Evolutionary conservation across 2,888 invertebrate genomes (phyloP).

Genomic region (Diploptera punctata): DNA sequence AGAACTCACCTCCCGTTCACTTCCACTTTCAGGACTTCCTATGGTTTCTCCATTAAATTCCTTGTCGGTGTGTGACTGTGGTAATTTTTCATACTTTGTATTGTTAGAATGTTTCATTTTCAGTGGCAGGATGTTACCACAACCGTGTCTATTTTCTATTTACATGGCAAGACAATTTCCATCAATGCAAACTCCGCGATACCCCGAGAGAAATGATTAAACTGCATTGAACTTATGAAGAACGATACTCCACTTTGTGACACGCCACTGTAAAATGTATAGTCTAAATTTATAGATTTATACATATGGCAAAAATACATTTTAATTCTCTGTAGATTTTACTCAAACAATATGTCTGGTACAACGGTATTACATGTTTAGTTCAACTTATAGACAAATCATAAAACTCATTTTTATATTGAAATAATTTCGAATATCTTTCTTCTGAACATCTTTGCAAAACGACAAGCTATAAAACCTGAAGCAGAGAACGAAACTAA

Average conservation of each 20-base stretch:
- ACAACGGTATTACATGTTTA: too few species aligned
- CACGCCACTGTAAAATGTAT: too few species aligned
- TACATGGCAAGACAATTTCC: conserved; percentile 37
- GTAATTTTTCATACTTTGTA: conserved; percentile 55
- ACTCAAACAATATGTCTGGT: too few species aligned
- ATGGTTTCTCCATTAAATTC: conserved; percentile 42
- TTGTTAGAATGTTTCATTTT: conserved; percentile 54
- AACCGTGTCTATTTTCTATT: conserved; percentile 29
- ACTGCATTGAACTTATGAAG: neutral
- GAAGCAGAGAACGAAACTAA: too few species aligned
- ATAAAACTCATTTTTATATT: too few species aligned
- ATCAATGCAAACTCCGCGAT: neutral
- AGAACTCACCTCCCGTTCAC: conserved; percentile 40
- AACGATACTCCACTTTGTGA: conserved; percentile 24
- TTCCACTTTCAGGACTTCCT: conserved; percentile 42
- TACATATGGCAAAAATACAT: too few species aligned
- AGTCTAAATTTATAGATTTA: too few species aligned
- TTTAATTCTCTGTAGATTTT: too few species aligned
- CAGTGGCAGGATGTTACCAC: conserved; percentile 33
- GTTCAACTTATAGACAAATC: too few species aligned
- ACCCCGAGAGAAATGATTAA: conserved; percentile 4
- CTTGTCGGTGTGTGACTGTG: conserved; percentile 50
- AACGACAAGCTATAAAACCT: too few species aligned
- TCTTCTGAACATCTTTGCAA: too few species aligned
- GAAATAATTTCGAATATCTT: too few species aligned